Percentiles rank a stretch among this genome's conserved stretches.
Evolutionary conservation across 2,113 vertebrate species (phyloP).

Genomic region (Anguilla japonica): DNA sequence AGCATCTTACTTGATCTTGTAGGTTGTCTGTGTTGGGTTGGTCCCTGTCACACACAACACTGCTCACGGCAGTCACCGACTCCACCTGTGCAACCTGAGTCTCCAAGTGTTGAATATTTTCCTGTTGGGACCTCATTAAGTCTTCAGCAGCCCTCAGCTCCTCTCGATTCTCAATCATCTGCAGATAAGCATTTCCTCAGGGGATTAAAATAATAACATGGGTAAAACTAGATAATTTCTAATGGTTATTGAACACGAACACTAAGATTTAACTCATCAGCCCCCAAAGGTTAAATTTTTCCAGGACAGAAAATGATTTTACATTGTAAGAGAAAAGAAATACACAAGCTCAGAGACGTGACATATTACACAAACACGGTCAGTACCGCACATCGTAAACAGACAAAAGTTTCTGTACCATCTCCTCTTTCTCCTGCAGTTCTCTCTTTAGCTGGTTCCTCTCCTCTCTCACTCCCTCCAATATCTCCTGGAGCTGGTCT

Average conservation of each 20-base stretch:
- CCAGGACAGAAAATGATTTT: too few species aligned
- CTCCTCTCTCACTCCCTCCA: constrained; percentile 21
- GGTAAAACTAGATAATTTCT: not conserved
- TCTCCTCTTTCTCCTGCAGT: not conserved
- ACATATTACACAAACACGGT: too few species aligned
- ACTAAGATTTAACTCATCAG: not conserved
- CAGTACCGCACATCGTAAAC: too few species aligned
- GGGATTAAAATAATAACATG: too few species aligned
- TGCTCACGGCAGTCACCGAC: not conserved
- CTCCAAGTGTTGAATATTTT: constrained; percentile 15
- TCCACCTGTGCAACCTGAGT: not conserved
- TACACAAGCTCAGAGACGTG: too few species aligned
- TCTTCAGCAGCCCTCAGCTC: constrained; percentile 26
- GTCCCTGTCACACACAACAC: not conserved
- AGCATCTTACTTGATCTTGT: too few species aligned
- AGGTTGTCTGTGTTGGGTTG: too few species aligned
- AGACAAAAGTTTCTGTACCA: not conserved
- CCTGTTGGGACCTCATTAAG: constrained; percentile 20
- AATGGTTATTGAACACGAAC: not conserved
- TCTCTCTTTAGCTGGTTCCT: not conserved
- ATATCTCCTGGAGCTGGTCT: constrained; percentile 36
- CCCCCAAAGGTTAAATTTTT: too few species aligned
- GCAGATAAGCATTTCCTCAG: not conserved
- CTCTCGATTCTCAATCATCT: constrained; percentile 31
- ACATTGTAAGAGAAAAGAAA: too few species aligned